Percentiles rank a stretch among this genome's conserved stretches.
Conservation (phyloP, 2,113 vertebrate genomes). For the Excalfactoria chinensis region DNA sequence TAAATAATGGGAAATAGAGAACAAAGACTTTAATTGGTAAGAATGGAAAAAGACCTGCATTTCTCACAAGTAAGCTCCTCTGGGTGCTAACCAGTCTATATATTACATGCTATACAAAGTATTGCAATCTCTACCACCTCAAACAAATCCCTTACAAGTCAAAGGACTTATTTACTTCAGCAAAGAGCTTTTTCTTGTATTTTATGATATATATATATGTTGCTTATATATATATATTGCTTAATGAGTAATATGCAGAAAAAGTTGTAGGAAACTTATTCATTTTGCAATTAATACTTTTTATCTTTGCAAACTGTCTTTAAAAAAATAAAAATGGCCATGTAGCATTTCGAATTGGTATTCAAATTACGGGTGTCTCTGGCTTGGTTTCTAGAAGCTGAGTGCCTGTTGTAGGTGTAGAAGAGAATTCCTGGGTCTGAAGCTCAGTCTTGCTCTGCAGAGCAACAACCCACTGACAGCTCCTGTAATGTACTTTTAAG, state of each 20-base stretch:
- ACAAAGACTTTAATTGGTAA: neutral
- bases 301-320: conserved; percentile 27
- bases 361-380: conserved; percentile 66
- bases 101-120: neutral
- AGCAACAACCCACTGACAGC: neutral
- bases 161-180: neutral
- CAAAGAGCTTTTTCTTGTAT: neutral
- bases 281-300: neutral
- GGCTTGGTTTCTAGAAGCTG: conserved; percentile 65
- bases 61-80: neutral
- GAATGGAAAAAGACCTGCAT: neutral
- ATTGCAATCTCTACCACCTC: neutral
- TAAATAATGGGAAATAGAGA: neutral
- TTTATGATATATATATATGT: accelerated
- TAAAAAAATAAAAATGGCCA: conserved; percentile 75
- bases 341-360: conserved; percentile 36
- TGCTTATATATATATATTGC: accelerated
- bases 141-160: neutral
- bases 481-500: neutral
- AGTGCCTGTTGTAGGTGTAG: neutral
- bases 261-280: neutral
- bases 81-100: too few species aligned
- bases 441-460: neutral
- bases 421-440: neutral
- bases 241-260: neutral